These are phyloP conservation scores for Pollenia amentaria DNA, from an alignment of 2,888 invertebrate species.

Conservation along the genomic window DNA sequence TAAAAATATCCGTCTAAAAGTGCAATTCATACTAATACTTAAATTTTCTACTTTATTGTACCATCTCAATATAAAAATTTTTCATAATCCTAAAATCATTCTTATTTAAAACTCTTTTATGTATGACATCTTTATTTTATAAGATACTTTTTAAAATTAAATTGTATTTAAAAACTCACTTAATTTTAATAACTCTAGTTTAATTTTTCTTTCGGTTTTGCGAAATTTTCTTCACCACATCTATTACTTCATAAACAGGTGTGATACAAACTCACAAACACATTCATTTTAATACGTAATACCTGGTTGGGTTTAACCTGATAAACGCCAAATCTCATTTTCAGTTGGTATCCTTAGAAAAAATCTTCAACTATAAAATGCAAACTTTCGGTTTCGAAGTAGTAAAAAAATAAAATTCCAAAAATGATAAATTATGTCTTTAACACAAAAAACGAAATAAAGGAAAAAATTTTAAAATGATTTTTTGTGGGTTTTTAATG, in stretches of 20 bases:
- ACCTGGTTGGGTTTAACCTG: slow-evolving; percentile 42
- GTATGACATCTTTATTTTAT: not conserved
- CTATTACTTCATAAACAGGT: slow-evolving; percentile 4
- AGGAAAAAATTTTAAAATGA: slow-evolving; percentile 18
- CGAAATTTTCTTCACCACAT: not conserved
- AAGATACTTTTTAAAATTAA: not conserved
- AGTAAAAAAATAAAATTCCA: slow-evolving; percentile 35
- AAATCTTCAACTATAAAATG: not conserved
- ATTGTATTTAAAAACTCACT: not conserved
- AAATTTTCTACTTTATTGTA: not conserved
- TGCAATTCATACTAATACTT: no score
- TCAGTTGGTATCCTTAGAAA: slow-evolving; percentile 33
- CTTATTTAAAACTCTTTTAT: not conserved
- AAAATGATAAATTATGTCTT: slow-evolving; percentile 61
- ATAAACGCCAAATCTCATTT: slow-evolving; percentile 13
- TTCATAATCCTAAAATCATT: not conserved
- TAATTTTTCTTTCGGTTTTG: not conserved
- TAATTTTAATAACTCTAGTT: not conserved
- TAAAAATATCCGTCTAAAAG: no score
- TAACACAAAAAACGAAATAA: slow-evolving; percentile 7
- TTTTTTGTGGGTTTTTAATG: slow-evolving; percentile 37
- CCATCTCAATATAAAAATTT: not conserved
- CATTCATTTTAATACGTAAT: slow-evolving; percentile 45
- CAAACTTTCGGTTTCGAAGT: slow-evolving; percentile 21
- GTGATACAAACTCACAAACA: slow-evolving; percentile 5